A percentile compares a stretch with the other conserved stretches of the same genome.
phyloP scores from a whole-genome alignment of 2,888 invertebrate genomes.

The Zygogramma bicolorata region DNA sequence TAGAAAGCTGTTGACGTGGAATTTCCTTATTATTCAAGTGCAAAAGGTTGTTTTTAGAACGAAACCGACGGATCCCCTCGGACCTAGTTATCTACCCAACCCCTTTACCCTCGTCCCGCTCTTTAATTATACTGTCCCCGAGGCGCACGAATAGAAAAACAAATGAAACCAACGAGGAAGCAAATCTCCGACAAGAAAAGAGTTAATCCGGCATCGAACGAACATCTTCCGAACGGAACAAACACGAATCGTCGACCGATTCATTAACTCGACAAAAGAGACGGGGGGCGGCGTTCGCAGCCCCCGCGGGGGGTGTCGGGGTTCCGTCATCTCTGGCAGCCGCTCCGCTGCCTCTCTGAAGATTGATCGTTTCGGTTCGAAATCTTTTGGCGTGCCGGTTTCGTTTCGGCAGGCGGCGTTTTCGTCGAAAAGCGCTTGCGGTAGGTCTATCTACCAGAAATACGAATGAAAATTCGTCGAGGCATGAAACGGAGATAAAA shows the following conservation, averaged over 20 bases:
- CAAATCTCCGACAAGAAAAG: background rate
- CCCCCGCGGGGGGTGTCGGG: background rate
- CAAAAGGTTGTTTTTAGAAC: no score
- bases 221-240: conserved; percentile 11
- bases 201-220: background rate
- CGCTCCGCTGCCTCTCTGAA: conserved; percentile 30
- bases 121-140: no score
- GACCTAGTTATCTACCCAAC: no score
- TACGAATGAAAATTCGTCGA: background rate
- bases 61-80: no score
- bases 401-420: background rate
- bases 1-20: no score
- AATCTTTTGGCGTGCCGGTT: conserved; percentile 18
- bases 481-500: background rate
- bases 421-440: background rate
- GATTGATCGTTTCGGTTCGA: conserved; percentile 37
- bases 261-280: conserved; percentile 23
- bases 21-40: no score
- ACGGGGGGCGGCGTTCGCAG: background rate
- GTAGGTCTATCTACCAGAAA: background rate
- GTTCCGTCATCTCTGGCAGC: conserved; percentile 19
- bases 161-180: no score
- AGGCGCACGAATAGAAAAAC: no score
- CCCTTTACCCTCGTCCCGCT: no score
- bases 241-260: conserved; percentile 27